Evolutionary conservation across 2,888 invertebrate species (phyloP).

Genomic region (Ennomos quercinarius): DNA sequence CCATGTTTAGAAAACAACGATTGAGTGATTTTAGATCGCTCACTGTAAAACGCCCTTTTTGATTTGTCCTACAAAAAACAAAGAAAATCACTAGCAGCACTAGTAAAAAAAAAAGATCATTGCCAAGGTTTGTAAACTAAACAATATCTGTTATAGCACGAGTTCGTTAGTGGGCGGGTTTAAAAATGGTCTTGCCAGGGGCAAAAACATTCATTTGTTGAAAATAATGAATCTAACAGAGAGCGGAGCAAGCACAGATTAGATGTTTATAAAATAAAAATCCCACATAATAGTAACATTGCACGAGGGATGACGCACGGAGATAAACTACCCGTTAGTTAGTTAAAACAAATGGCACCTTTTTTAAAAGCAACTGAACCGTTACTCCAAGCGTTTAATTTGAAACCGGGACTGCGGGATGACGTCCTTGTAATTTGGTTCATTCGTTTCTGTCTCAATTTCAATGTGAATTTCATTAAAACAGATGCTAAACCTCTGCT

Average conservation of each 20-base stretch:
- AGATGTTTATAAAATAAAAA: slow-evolving; percentile 32
- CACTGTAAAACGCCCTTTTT: too few relatives aligned
- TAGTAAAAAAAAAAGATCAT: slow-evolving; percentile 5
- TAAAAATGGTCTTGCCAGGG: slow-evolving; percentile 18
- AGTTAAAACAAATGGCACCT: slow-evolving; percentile 28
- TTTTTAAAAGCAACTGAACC: slow-evolving; percentile 17
- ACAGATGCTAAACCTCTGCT: slow-evolving; percentile 26
- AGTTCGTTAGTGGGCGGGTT: slow-evolving; percentile 13
- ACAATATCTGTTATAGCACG: slow-evolving; percentile 1
- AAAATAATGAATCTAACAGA: slow-evolving; percentile 26
- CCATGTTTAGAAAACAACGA: too few relatives aligned
- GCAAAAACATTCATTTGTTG: slow-evolving; percentile 21
- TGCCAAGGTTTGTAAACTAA: slow-evolving; percentile 19
- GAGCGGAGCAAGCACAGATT: slow-evolving; percentile 23
- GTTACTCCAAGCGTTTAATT: slow-evolving; percentile 21
- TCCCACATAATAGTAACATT: slow-evolving; percentile 26
- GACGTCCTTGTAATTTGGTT: slow-evolving; percentile 26
- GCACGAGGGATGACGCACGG: slow-evolving; percentile 26
- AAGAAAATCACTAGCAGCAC: too few relatives aligned
- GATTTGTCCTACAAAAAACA: too few relatives aligned
- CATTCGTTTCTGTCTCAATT: slow-evolving; percentile 27
- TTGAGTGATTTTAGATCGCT: too few relatives aligned
- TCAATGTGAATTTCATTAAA: slow-evolving; percentile 23
- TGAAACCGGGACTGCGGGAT: slow-evolving; percentile 12
- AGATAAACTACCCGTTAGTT: slow-evolving; percentile 21